Conservation (phyloP, 2,888 invertebrate species). For the Danaus chrysippus region DNA sequence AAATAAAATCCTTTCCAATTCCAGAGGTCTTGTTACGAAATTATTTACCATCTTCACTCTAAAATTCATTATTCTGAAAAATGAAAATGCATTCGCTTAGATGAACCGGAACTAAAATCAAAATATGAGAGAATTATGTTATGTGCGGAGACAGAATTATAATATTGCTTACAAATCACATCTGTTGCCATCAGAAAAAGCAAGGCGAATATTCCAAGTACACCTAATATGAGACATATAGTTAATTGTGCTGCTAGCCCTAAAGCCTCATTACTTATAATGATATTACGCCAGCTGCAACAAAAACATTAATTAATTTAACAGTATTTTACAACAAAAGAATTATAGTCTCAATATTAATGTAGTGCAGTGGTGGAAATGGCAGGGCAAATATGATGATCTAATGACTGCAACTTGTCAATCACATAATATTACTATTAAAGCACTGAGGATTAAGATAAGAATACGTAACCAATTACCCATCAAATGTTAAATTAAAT, state of each 20-base stretch:
- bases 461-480: too few species aligned
- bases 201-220: conserved; percentile 38
- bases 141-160: not conserved
- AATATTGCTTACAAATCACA: conserved; percentile 40
- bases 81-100: not conserved
- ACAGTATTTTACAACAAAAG: not conserved
- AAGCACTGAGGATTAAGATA: conserved; percentile 1
- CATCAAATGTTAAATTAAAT: too few species aligned
- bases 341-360: too few species aligned
- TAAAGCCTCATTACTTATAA: conserved; percentile 44
- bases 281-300: conserved; percentile 48
- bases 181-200: conserved; percentile 40
- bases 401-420: conserved; percentile 9
- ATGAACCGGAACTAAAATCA: not conserved
- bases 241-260: conserved; percentile 37
- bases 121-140: not conserved
- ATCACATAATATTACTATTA: not conserved
- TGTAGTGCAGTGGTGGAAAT: too few species aligned
- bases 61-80: not conserved
- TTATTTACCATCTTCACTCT: not conserved
- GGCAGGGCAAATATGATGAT: not conserved
- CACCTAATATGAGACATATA: conserved; percentile 36
- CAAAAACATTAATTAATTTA: conserved; percentile 1
- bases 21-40: not conserved
- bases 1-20: not conserved